Evolutionary conservation across 2,797 vertebrate genomes (phyloP).

Genomic region (Enteromius argenteus): DNA sequence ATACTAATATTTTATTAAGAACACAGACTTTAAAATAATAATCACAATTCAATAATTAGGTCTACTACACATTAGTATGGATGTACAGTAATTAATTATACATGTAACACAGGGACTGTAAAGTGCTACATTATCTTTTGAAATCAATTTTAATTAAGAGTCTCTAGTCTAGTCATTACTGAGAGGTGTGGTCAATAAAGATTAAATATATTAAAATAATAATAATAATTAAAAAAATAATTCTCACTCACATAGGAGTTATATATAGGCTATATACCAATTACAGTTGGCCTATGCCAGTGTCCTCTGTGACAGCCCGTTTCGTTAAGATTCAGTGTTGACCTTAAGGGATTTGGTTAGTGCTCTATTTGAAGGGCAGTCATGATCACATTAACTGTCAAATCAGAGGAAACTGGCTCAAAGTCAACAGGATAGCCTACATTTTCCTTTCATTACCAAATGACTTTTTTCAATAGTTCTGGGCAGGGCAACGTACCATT

Average conservation of each 20-base stretch:
- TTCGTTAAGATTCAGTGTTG: slow-evolving; percentile 43
- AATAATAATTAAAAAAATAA: neutral
- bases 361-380: slow-evolving; percentile 45
- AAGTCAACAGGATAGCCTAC: slow-evolving; percentile 44
- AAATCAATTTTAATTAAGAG: slow-evolving; percentile 12
- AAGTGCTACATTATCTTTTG: slow-evolving; percentile 6
- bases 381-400: slow-evolving; percentile 47
- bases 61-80: neutral
- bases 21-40: neutral
- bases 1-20: neutral
- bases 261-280: slow-evolving; percentile 17
- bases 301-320: slow-evolving; percentile 40
- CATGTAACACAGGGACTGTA: neutral
- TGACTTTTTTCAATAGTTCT: slow-evolving; percentile 7
- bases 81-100: slow-evolving; percentile 5
- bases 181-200: neutral
- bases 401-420: slow-evolving; percentile 31
- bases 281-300: slow-evolving; percentile 41
- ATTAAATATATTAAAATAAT: neutral
- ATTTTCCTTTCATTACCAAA: slow-evolving; percentile 44
- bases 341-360: slow-evolving; percentile 45
- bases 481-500: slow-evolving; percentile 8
- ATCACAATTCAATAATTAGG: neutral
- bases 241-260: neutral
- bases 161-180: neutral